These are phyloP conservation scores for Lophochroa leadbeateri DNA, from an alignment of 2,113 vertebrate genomes.

Conservation along the genomic window DNA sequence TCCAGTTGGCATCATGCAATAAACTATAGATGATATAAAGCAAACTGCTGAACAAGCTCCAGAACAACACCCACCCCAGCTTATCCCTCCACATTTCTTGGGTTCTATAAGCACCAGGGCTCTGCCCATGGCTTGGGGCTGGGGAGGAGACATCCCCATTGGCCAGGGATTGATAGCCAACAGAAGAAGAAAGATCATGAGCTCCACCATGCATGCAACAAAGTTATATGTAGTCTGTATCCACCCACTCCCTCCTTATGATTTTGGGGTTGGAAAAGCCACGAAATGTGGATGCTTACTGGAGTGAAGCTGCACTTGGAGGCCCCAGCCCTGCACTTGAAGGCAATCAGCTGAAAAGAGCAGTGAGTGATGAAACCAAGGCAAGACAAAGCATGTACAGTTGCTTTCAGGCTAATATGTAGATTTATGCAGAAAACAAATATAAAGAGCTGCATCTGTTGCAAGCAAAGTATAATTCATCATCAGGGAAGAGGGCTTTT, in stretches of 20 bases:
- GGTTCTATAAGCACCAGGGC: background rate
- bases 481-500: conserved; percentile 30
- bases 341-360: background rate
- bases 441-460: conserved; percentile 61
- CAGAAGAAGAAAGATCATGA: no score
- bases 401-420: conserved; percentile 42
- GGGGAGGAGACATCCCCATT: background rate
- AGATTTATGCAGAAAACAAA: conserved; percentile 68
- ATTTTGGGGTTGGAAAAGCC: background rate
- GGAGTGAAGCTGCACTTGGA: background rate
- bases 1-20: background rate
- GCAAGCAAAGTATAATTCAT: conserved; percentile 35
- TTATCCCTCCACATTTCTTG: background rate
- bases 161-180: background rate
- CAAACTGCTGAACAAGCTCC: background rate
- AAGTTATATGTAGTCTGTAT: fast-evolving
- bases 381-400: conserved; percentile 11
- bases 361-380: background rate
- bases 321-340: background rate
- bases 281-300: fast-evolving
- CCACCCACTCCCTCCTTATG: fast-evolving
- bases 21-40: background rate
- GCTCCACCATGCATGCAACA: background rate
- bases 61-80: background rate
- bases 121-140: fast-evolving